These are phyloP conservation scores for Platysternon megacephalum DNA, from an alignment of 2,113 vertebrate genomes.

Conservation along the genomic window DNA sequence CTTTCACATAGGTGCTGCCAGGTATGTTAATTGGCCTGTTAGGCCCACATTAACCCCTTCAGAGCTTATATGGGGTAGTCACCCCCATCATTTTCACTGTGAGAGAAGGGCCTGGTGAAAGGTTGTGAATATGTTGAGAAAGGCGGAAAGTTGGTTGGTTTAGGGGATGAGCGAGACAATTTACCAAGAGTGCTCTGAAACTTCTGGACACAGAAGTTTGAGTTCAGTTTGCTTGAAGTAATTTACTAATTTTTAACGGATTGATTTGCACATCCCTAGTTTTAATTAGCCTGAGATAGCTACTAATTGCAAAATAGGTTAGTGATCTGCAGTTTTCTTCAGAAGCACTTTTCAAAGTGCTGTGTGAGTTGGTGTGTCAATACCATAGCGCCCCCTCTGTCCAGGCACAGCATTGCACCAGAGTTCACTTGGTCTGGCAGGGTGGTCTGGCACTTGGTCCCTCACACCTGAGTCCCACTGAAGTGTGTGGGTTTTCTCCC, in stretches of 20 bases:
- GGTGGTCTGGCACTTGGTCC: too few relatives aligned
- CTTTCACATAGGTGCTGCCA: too few relatives aligned
- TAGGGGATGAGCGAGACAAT: not conserved
- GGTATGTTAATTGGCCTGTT: too few relatives aligned
- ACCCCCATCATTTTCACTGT: too few relatives aligned
- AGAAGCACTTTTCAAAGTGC: not conserved
- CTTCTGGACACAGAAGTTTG: not conserved
- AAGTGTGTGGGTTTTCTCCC: not conserved
- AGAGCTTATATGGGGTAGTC: too few relatives aligned
- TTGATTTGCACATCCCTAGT: slow-evolving; percentile 40
- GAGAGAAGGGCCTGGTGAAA: not conserved
- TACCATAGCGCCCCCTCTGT: too few relatives aligned
- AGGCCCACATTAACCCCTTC: too few relatives aligned
- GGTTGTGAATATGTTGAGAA: not conserved
- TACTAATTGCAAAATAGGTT: not conserved
- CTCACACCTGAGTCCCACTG: not conserved
- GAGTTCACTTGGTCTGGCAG: too few relatives aligned
- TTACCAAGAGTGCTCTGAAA: not conserved
- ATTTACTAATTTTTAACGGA: slow-evolving; percentile 50
- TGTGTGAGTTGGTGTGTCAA: too few relatives aligned
- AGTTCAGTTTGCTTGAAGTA: slow-evolving; percentile 26
- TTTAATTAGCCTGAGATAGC: slow-evolving; percentile 34
- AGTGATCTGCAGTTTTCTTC: not conserved
- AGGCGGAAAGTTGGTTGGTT: not conserved
- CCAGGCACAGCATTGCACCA: too few relatives aligned